Base-by-base conservation (phyloP, 1,140 invertebrate species). In the Heliconius hermathena region DNA sequence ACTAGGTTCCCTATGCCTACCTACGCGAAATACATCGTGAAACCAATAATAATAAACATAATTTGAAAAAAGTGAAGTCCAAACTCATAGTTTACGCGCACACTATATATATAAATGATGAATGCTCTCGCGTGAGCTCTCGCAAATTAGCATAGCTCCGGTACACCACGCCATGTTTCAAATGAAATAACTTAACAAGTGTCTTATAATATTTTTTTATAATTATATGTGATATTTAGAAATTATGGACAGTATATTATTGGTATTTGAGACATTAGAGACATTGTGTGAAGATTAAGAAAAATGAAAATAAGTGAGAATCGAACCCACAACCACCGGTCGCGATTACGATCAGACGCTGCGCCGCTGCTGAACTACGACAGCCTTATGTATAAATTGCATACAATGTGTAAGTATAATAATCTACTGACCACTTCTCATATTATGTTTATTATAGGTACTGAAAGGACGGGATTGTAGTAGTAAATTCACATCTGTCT, bases 111-210 rank as follows among this genome's bases (percentile, higher is more conserved):
- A 26, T 22, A 60, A 60, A 22, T 60, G 57, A 60, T 60, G 57
- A 60, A 60, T 60, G 57, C 57, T 60, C 57, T 60, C 57, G 57
- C 57, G 57, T 60, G 57, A 60, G 57, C 57, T 60, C 57, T 22
- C n/a, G n/a, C 22, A 60, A 60, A 60, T 60, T 60, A 60, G 57
- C 57, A 60, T 60, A 60, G 57, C 57, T 11, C n/a, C 22, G 57
- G 57, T 60, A 60, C n/a, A 60, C 57, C 57, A 60, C 57, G 57
- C 57, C 57, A 60, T 60, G 57, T 60, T 26, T 22, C 57, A n/a
- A 22, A 22, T 60, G 22, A 60, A 60, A 60, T 60, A 60, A 60
- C 20, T 60, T 60, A 60, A 22, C 57, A 22, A 60, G n/a, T 22
- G 57, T 22, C 57, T 60, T 60, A 22, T 8, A 54, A 4, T 20